phyloP scores from a whole-genome alignment of 1,140 invertebrate species.

The Drosophila persimilis region DNA sequence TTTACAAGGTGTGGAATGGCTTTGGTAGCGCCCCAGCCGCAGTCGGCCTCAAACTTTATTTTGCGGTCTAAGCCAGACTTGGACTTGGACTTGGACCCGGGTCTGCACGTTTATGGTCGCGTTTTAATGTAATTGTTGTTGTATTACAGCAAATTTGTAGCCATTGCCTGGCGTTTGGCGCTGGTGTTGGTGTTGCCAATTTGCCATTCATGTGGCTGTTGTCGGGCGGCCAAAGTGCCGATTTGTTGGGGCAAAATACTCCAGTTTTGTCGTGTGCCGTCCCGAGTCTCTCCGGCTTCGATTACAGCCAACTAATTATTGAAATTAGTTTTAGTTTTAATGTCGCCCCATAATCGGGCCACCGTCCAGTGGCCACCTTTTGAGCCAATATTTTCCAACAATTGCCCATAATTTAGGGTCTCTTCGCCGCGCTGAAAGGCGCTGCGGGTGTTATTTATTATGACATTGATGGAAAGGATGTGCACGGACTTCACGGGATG shows the following conservation, averaged over 20 bases:
- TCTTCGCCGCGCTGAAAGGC: slow-evolving; percentile 14
- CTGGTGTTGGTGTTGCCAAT: slow-evolving; percentile 61
- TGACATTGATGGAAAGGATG: slow-evolving; percentile 65
- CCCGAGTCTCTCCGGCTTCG: slow-evolving; percentile 13
- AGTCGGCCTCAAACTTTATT: slow-evolving; percentile 54
- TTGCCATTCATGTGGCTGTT: slow-evolving; percentile 75
- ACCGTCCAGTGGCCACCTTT: slow-evolving; percentile 4
- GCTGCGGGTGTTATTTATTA: slow-evolving; percentile 54
- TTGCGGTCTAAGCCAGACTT: slow-evolving; percentile 21
- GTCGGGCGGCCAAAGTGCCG: slow-evolving; percentile 54
- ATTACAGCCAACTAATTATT: slow-evolving; percentile 38
- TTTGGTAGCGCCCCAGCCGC: slow-evolving; percentile 72
- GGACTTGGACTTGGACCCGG: slow-evolving; percentile 36
- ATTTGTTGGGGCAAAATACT: slow-evolving; percentile 60
- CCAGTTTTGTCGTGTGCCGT: slow-evolving; percentile 66
- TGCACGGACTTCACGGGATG: slow-evolving; percentile 55
- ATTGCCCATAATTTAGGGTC: slow-evolving; percentile 45
- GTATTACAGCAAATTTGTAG: slow-evolving; percentile 80
- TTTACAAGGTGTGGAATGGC: slow-evolving; percentile 81
- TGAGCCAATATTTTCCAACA: slow-evolving; percentile 38
- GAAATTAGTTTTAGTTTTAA: slow-evolving; percentile 23
- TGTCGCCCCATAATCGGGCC: slow-evolving; percentile 24
- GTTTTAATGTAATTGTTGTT: slow-evolving; percentile 82
- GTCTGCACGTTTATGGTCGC: slow-evolving; percentile 75
- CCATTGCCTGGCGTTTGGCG: slow-evolving; percentile 32